phyloP scores from a whole-genome alignment of 2,113 vertebrate genomes.

The Accipiter virgatus region DNA sequence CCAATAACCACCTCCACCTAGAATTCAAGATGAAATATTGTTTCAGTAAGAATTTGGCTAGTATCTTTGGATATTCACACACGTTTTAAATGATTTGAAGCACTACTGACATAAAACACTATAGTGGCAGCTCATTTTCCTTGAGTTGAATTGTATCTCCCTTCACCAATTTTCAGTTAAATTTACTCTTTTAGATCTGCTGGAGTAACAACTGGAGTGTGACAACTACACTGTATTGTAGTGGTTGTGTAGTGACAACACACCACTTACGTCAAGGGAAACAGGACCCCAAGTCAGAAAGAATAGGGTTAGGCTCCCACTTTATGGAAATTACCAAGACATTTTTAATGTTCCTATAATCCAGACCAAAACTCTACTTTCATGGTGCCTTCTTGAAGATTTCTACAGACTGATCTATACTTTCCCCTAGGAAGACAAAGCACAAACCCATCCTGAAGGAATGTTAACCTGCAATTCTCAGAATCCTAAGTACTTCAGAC shows the following conservation, averaged over 20 bases:
- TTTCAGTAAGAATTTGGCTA: not conserved
- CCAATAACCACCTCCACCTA: not conserved
- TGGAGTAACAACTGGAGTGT: not conserved
- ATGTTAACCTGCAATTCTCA: not conserved
- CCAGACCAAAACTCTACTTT: not conserved
- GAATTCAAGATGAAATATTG: not conserved
- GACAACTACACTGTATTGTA: not conserved
- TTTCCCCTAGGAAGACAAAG: not conserved
- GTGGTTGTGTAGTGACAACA: not conserved
- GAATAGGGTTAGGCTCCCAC: not conserved
- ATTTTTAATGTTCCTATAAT: not conserved
- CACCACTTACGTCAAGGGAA: not conserved
- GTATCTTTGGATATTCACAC: not conserved
- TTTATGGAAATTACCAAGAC: not conserved
- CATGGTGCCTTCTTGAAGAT: not conserved
- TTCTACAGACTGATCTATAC: not conserved
- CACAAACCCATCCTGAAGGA: not conserved
- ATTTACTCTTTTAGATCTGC: not conserved
- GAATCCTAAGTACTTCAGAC: not conserved
- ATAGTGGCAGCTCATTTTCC: not conserved
- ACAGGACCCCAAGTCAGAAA: not conserved
- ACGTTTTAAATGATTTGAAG: not conserved
- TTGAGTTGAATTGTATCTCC: not conserved
- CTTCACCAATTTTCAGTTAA: not conserved
- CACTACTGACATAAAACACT: not conserved